Evolutionary conservation across 2,888 invertebrate genomes (phyloP).

Genomic region (Glyphotaelius pellucidus): DNA sequence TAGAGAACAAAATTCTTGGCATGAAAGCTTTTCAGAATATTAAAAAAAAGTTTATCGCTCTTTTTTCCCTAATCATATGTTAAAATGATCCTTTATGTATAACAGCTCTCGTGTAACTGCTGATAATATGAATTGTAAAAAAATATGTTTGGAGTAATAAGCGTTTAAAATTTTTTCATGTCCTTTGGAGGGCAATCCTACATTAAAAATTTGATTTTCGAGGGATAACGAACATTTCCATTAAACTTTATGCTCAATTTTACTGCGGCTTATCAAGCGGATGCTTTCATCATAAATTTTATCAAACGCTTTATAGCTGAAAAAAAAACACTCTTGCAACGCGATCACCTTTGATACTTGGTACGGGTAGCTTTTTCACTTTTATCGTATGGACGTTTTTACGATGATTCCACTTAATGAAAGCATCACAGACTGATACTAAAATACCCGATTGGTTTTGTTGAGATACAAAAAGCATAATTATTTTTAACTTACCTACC

Average conservation of each 20-base stretch:
- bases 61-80: background rate
- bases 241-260: slow-evolving; percentile 39
- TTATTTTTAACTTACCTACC: background rate
- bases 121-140: slow-evolving; percentile 3
- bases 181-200: slow-evolving; percentile 23
- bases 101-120: background rate
- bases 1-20: background rate
- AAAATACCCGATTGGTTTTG: background rate
- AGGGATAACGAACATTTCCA: slow-evolving; percentile 46
- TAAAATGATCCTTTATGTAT: background rate
- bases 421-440: background rate
- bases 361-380: background rate
- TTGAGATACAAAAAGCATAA: background rate
- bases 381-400: slow-evolving; percentile 22
- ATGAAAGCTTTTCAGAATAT: background rate
- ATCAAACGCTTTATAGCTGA: slow-evolving; percentile 21
- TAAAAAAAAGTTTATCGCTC: background rate
- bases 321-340: background rate
- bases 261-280: slow-evolving; percentile 39
- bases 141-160: background rate
- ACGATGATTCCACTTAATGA: background rate
- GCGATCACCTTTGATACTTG: slow-evolving; percentile 28
- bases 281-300: slow-evolving; percentile 37
- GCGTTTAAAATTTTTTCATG: background rate
- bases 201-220: slow-evolving; percentile 14